These are phyloP conservation scores for Girardinus metallicus DNA, from an alignment of 2,797 vertebrate genomes.

Conservation along the genomic window DNA sequence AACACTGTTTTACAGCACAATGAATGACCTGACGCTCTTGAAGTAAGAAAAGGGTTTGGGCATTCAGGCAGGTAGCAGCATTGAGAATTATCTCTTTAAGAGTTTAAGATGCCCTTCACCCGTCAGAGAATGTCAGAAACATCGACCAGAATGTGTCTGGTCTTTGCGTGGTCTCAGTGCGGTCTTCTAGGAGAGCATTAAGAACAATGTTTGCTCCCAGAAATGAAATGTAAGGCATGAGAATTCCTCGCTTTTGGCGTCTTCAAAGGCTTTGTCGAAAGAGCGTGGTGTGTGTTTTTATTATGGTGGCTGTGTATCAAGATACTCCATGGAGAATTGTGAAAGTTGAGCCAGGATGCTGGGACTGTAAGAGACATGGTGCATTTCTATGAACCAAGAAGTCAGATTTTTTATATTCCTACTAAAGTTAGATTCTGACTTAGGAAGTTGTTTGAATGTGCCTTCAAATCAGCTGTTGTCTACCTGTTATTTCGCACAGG, in stretches of 20 bases:
- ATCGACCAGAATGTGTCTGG: not conserved
- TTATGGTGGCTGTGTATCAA: not conserved
- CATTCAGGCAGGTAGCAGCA: not conserved
- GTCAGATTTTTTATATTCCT: not conserved
- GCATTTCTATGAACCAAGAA: not conserved
- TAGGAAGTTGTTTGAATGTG: too few relatives aligned
- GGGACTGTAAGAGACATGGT: not conserved
- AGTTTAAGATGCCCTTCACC: not conserved
- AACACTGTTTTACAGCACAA: conserved; percentile 31
- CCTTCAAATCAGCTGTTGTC: too few relatives aligned
- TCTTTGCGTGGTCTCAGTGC: not conserved
- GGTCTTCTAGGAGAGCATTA: not conserved
- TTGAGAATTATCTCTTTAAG: not conserved
- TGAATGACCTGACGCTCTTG: not conserved
- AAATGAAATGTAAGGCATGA: not conserved
- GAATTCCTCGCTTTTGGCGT: not conserved
- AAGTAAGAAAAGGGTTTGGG: not conserved
- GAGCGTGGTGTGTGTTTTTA: not conserved
- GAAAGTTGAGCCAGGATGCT: not conserved
- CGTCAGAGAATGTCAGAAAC: not conserved
- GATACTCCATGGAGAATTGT: not conserved
- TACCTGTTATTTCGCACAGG: too few relatives aligned
- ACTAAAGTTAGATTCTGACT: not conserved
- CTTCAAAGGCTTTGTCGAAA: not conserved
- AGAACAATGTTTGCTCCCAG: not conserved